A percentile compares a stretch with the other conserved stretches of the same genome.
These are phyloP conservation scores for Pogoniulus pusillus DNA, from an alignment of 2,797 vertebrate genomes.

Conservation along the genomic window DNA sequence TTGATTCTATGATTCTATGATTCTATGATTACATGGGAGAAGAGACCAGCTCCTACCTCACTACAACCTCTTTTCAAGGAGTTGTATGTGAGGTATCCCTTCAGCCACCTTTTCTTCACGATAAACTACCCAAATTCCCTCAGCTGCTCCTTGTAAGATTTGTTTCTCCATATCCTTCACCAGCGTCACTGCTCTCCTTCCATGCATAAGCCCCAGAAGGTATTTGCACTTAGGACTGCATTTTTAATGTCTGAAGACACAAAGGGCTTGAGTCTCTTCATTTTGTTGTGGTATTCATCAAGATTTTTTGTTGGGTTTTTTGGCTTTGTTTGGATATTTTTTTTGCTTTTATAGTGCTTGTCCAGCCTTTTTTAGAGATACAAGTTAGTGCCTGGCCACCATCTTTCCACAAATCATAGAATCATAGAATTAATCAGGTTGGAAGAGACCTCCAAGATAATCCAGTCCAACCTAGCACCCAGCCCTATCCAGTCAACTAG, in stretches of 20 bases:
- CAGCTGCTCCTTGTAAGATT: not conserved
- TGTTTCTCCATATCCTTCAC: not conserved
- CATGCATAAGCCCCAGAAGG: accelerated
- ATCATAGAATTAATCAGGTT: too few relatives aligned
- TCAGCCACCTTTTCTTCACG: not conserved
- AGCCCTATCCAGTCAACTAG: too few relatives aligned
- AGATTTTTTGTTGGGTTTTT: too few relatives aligned
- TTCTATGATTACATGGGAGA: not conserved
- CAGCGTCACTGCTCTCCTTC: not conserved
- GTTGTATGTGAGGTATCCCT: not conserved
- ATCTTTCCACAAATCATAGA: not conserved
- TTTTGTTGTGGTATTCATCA: not conserved
- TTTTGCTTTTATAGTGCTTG: not conserved
- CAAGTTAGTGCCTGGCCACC: not conserved
- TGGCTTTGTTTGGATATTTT: too few relatives aligned
- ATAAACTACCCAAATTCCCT: accelerated
- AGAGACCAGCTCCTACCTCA: accelerated
- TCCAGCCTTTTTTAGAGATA: not conserved
- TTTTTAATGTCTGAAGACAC: not conserved
- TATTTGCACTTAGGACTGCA: not conserved
- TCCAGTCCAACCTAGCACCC: too few relatives aligned
- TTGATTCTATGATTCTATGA: too few relatives aligned
- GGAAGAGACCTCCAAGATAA: too few relatives aligned
- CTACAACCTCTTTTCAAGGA: not conserved
- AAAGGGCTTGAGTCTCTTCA: not conserved